A percentile compares a stretch with the other conserved stretches of the same genome.
These are phyloP conservation scores for Augochlora pura DNA, from an alignment of 1,140 invertebrate species.

Conservation along the genomic window DNA sequence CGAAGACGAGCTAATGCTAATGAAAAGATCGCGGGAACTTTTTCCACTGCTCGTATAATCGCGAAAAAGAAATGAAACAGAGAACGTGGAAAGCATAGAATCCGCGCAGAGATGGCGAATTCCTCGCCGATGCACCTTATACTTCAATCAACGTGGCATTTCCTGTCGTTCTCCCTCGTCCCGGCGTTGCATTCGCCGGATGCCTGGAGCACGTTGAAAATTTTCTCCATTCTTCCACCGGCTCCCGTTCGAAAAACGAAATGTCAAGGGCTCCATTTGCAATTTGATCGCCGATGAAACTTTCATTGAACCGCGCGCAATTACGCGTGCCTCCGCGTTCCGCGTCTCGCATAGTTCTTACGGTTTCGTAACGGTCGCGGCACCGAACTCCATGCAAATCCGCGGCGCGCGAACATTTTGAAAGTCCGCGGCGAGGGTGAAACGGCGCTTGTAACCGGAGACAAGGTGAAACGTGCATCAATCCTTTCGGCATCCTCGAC, in stretches of 20 bases:
- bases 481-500: neutral
- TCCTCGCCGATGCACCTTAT: too few relatives aligned
- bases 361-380: neutral
- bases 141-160: too few relatives aligned
- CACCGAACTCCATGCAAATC: neutral
- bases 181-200: neutral
- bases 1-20: too few relatives aligned
- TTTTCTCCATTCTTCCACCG: neutral
- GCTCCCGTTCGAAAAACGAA: slow-evolving; percentile 1
- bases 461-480: neutral
- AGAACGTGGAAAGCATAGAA: neutral
- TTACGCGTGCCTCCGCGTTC: neutral
- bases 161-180: neutral
- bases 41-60: too few relatives aligned
- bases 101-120: too few relatives aligned
- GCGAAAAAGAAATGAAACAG: too few relatives aligned
- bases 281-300: slow-evolving; percentile 8
- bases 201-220: neutral
- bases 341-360: neutral
- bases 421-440: neutral
- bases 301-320: neutral
- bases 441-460: neutral
- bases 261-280: slow-evolving; percentile 11
- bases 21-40: too few relatives aligned
- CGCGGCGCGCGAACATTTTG: neutral